Percentiles rank a stretch among this genome's conserved stretches.
phyloP scores from a whole-genome alignment of 2,888 invertebrate species.

The Lasioglossum malachurum region DNA sequence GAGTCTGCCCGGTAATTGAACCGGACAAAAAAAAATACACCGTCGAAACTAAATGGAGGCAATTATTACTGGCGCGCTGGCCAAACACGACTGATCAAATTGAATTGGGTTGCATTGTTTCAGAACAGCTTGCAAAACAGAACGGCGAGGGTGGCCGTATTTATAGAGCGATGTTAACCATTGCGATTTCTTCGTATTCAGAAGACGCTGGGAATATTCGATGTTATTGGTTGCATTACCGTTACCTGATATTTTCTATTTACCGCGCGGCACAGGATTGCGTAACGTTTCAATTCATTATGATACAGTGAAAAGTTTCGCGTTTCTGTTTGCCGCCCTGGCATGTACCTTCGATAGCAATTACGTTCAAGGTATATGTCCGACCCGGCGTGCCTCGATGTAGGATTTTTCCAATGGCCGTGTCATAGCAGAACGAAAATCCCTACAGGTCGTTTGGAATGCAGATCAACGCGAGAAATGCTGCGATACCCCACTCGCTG shows the following conservation, averaged over 20 bases:
- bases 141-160: constrained; percentile 30
- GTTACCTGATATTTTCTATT: constrained; percentile 48
- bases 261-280: constrained; percentile 45
- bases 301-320: not conserved
- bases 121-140: constrained; percentile 61
- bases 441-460: constrained; percentile 49
- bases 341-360: constrained; percentile 38
- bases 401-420: constrained; percentile 43
- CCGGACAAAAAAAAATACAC: not conserved
- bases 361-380: constrained; percentile 33
- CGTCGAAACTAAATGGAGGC: constrained; percentile 50
- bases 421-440: constrained; percentile 46
- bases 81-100: constrained; percentile 36
- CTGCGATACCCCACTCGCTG: constrained; percentile 1
- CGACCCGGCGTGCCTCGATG: not conserved
- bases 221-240: constrained; percentile 58
- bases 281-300: constrained; percentile 52
- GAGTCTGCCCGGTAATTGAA: constrained; percentile 28
- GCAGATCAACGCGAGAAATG: constrained; percentile 49
- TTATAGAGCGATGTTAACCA: constrained; percentile 42
- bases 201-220: constrained; percentile 32
- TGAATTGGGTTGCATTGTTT: constrained; percentile 58
- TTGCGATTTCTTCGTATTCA: constrained; percentile 7
- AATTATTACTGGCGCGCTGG: constrained; percentile 50
- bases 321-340: not conserved